Evolutionary conservation across 92 coral and sea anemone genomes (phyloP), one percentile per base, ranked within the genome.

Genomic region (Porites cylindrica): DNA sequence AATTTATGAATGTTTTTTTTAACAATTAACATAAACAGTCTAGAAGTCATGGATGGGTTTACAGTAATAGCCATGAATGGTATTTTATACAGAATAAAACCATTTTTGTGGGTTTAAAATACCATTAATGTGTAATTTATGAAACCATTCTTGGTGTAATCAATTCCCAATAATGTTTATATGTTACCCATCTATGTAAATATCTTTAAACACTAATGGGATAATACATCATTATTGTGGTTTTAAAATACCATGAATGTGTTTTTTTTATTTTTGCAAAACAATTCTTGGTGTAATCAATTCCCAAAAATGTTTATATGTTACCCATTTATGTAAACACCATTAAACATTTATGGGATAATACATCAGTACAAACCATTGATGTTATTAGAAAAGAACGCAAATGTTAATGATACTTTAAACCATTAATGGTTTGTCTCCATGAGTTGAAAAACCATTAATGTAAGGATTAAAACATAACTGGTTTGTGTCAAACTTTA

Each of bases 21-120:
- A 6, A 51, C 78, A 74, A 74, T 74, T 19, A 74, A 74, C 65
- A 74, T 74, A 8, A 74, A 74, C 24, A 16, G 20, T 50, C 19
- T 1, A 75, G n/a, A 14, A 75, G n/a, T 75, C 79, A 53, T 75
- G 23, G 32, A 75, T 75, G 79, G 79, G 14, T 16, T 75, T 14
- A 75, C 23, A 75, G 61, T 16, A 51, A 75, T 13, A 75, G 14
- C 23, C 79, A 75, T 75, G 54, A 38, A 75, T 75, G 79, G 79
- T 21, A 75, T 14, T 75, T 75, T 16, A 75, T 5, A n/a, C 2
- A 75, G 26, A 75, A 21, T 75, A 38, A 75, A 13, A 75, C 13
- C 79, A 75, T 51, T 75, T 24, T 14, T 75, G 79, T 75, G 79
- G n/a, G 51, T 75, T 19, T 13, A 6, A 16, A 75, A 75, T 10